phyloP scores from a whole-genome alignment of 2,113 vertebrate genomes.

The Eclectus roratus region DNA sequence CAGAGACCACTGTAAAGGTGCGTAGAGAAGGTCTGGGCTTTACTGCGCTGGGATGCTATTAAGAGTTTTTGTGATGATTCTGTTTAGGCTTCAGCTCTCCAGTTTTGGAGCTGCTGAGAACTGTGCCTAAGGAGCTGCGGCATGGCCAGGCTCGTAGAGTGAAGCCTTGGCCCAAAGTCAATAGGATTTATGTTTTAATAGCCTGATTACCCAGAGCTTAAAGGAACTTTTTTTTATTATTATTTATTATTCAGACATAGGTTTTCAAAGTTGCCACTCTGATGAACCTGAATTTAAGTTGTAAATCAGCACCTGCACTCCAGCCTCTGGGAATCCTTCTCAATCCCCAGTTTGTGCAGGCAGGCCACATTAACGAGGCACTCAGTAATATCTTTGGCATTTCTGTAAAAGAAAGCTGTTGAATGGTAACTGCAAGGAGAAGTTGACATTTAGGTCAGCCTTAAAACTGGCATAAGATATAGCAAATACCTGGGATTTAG shows the following conservation, averaged over 20 bases:
- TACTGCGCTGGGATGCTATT: not conserved
- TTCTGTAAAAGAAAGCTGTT: slow-evolving; percentile 64
- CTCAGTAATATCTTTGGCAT: slow-evolving; percentile 62
- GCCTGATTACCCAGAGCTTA: slow-evolving; percentile 42
- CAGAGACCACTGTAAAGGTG: not conserved
- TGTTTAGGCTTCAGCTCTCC: not conserved
- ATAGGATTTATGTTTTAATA: slow-evolving; percentile 47
- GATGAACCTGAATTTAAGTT: slow-evolving; percentile 33
- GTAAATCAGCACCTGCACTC: slow-evolving; percentile 58
- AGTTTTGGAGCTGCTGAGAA: not conserved
- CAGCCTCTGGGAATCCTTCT: slow-evolving; percentile 36
- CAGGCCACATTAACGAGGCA: slow-evolving; percentile 49
- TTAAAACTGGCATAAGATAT: slow-evolving; percentile 60
- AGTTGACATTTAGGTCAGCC: slow-evolving; percentile 63
- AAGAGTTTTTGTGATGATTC: not conserved
- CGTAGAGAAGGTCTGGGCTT: not conserved
- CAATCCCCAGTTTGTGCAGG: slow-evolving; percentile 52
- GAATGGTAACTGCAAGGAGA: slow-evolving; percentile 51
- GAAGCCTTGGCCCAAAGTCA: slow-evolving; percentile 8
- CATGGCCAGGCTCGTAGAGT: not conserved
- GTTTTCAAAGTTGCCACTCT: slow-evolving; percentile 24
- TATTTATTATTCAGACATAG: slow-evolving; percentile 43
- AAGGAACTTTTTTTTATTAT: not conserved
- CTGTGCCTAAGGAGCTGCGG: not conserved
- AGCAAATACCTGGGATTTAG: slow-evolving; percentile 62